Evolutionary conservation across 1,140 invertebrate genomes (phyloP), one percentile per base, ranked within the genome.

Genomic region (Drosophila nasuta): DNA sequence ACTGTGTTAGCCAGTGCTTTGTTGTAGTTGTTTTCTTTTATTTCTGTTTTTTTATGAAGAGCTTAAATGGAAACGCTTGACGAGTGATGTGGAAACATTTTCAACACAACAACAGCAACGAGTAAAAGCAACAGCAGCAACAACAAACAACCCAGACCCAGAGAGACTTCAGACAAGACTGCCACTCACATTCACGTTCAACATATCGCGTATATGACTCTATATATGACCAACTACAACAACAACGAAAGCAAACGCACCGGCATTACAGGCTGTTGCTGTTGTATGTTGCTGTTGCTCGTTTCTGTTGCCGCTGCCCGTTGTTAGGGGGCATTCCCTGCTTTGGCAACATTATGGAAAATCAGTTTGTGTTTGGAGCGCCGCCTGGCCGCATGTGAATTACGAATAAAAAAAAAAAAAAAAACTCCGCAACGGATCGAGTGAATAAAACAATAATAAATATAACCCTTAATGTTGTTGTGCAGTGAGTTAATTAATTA

Each of bases 51-150:
- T 71, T 72, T 79, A 79, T 71, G 63, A 78, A 77, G 82, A 86
- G 81, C 75, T 79, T 77, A 69, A 88, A 82, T 82, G 85, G 91
- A 92, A 92, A 92, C 91, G 91, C 91, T 92, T 92, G 91, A 92
- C 87, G 91, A 92, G 91, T 92, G 87, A 92, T 92, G 91, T 92
- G 91, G 91, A 92, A 92, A 92, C 87, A 91, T 91, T 92, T 92
- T 92, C 87, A 91, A 82, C 90, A 82, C 78, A 81, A 69, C 52
- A 75, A 72, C 68, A 81, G 56, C 71, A 54, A 30, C 71, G 60
- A 59, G 71, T 67, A 66, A 72, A 79, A 69, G 57, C 79, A 69
- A 78, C 33, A 57, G 49, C 66, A 63, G 49, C 66, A 63, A 63
- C 77, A 72, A 77, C 75, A 66, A 63, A 63, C 77, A 72, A 77